Percentiles rank a stretch among this genome's conserved stretches.
These are phyloP conservation scores for Oreochromis niloticus DNA, from an alignment of 2,113 vertebrate species.

Conservation along the genomic window DNA sequence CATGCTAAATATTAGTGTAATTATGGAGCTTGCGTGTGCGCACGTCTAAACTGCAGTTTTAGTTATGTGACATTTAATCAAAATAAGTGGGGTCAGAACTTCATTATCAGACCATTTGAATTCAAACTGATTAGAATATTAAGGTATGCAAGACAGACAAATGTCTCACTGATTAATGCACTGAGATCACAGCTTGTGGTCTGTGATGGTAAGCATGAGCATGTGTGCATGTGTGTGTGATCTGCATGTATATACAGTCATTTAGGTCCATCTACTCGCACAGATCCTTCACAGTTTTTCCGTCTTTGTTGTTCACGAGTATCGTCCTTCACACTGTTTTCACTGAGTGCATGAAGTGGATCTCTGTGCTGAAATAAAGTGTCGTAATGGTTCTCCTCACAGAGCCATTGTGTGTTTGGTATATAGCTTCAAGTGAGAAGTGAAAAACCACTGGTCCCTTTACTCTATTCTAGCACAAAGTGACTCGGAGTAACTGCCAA, in stretches of 20 bases:
- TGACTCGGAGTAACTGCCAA: conserved; percentile 68
- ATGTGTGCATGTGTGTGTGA: neutral
- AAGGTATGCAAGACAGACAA: conserved; percentile 25
- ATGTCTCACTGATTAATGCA: conserved; percentile 45
- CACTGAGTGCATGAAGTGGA: neutral
- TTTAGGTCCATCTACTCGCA: neutral
- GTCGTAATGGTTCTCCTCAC: conserved; percentile 12
- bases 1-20: neutral
- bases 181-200: conserved; percentile 3
- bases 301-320: neutral
- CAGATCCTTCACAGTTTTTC: neutral
- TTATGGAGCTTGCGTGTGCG: neutral
- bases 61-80: conserved; percentile 32
- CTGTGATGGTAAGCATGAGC: neutral
- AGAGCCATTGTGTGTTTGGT: conserved; percentile 36
- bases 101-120: conserved; percentile 50
- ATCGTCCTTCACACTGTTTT: neutral
- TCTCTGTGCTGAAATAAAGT: conserved; percentile 6
- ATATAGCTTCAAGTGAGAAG: conserved; percentile 31
- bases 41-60: neutral
- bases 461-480: conserved; percentile 61
- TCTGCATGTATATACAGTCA: neutral
- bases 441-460: conserved; percentile 51
- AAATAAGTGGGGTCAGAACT: conserved; percentile 38
- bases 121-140: conserved; percentile 46